Evolutionary conservation across 64 coral and sea anemone genomes (phyloP), one percentile per base, ranked within the genome.

Genomic region (Catalaphyllia jardinei): DNA sequence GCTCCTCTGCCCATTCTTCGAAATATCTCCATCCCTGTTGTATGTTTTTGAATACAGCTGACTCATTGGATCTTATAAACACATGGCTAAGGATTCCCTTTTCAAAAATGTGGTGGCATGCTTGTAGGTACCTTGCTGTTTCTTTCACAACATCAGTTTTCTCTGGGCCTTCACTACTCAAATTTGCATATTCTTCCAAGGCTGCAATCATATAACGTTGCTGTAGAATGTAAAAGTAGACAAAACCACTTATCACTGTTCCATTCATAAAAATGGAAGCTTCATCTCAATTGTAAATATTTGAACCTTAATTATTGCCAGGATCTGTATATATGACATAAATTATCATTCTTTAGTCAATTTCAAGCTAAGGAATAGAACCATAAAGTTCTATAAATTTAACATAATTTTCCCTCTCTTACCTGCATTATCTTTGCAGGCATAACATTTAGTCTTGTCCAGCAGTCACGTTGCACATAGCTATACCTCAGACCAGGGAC

Each of bases 361-460:
- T 46, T 46, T 46, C 39, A 46, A 46, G 39, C 39, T 46, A 46
- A 46, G 39, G 39, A 46, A 35, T 35, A 35, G 33, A 35, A 6
- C 39, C 6, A 46, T 46, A 46, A 46, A 46, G 39, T 46, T 46
- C 39, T 46, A 46, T 8, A 46, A 46, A 46, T 6, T 46, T 46
- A 46, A 4, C 0, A 4, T 46, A 46, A 5, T 46, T 46, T 46
- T 4, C 39, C 33, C 39, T 46, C 39, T 46, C 64, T 71, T 75
- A 90, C 89, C 54, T 90, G 89, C 78, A 90, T 90, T 8, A 90
- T 79, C 55, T 90, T 82, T 60, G 89, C 89, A 73, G 78, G 77
- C 74, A 60, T 51, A 19, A 90, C 88, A 82, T 90, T 90, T 7
- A 81, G 46, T 10, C 88, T 72, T 59, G 78, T 90, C 89, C 89